These are phyloP conservation scores for Anguilla japonica DNA, from an alignment of 2,113 vertebrate species.

Conservation along the genomic window DNA sequence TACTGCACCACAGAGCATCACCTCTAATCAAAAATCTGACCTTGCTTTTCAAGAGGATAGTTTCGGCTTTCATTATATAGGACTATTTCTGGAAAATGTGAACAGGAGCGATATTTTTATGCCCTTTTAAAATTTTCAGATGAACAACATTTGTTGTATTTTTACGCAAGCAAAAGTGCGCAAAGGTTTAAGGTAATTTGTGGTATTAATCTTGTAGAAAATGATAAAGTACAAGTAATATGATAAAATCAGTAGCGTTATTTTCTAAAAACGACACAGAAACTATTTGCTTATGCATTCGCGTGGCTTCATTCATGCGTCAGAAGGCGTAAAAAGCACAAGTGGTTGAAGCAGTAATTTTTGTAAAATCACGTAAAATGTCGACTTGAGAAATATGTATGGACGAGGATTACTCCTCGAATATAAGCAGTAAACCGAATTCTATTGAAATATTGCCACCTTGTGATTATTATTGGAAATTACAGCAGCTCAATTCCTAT, in stretches of 20 bases:
- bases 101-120: too few species aligned
- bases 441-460: background rate
- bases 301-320: too few species aligned
- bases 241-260: too few species aligned
- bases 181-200: too few species aligned
- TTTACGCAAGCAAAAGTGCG: too few species aligned
- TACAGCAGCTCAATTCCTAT: background rate
- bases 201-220: too few species aligned
- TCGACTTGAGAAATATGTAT: background rate
- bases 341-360: background rate
- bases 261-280: too few species aligned
- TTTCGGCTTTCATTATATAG: background rate
- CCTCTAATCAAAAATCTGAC: background rate
- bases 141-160: too few species aligned
- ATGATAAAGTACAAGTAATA: too few species aligned
- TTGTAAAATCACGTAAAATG: background rate
- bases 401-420: background rate
- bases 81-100: background rate
- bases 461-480: background rate
- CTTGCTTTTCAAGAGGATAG: background rate
- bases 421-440: background rate
- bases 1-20: background rate
- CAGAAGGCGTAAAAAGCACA: too few species aligned
- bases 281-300: too few species aligned
- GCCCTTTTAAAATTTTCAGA: too few species aligned